Evolutionary conservation across 2,888 invertebrate species (phyloP), one percentile per base, ranked within the genome.

Genomic region (Heliconius ismenius): DNA sequence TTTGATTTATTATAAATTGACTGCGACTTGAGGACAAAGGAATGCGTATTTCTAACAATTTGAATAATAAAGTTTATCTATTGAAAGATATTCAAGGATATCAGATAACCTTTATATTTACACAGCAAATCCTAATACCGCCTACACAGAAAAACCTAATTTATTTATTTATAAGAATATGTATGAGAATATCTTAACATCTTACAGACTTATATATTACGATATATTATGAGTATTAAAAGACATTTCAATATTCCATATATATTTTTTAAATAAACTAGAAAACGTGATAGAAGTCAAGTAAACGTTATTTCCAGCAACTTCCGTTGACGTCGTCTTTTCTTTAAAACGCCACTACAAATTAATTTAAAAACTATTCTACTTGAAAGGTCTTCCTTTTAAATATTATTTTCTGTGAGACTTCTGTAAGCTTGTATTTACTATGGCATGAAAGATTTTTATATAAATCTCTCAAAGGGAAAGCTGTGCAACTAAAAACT

Each of bases 351-450:
- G 54, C n/a, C n/a, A n/a, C 24, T n/a, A 21, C 32, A 69, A 54
- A 54, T 70, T 70, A 70, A 70, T 70, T 70, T 70, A 58, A 54
- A 69, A 58, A 70, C 32, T 1, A 4, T 54, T 70, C 54, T 58
- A 36, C 1, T 21, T 32, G 24, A 58, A 70, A 58, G 58, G 15
- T 69, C 28, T 69, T 28, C 28, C 69, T 28, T 24, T 58, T 58
- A 15, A 70, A 70, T 58, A 24, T 70, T 58, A 70, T 70, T 70
- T 58, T 58, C 32, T n/a, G n/a, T 58, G 13, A 15, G n/a, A 9
- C 11, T 32, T 36, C 9, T 32, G 24, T 32, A 58, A 58, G 58
- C 54, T 32, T 1, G 32, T 58, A n/a, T 70, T 70, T 70, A 36
- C 54, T 32, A 58, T 32, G n/a, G 15, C 58, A 1, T 58, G 21